These are phyloP conservation scores for Cactoblastis cactorum DNA, from an alignment of 2,888 invertebrate genomes.

Conservation along the genomic window DNA sequence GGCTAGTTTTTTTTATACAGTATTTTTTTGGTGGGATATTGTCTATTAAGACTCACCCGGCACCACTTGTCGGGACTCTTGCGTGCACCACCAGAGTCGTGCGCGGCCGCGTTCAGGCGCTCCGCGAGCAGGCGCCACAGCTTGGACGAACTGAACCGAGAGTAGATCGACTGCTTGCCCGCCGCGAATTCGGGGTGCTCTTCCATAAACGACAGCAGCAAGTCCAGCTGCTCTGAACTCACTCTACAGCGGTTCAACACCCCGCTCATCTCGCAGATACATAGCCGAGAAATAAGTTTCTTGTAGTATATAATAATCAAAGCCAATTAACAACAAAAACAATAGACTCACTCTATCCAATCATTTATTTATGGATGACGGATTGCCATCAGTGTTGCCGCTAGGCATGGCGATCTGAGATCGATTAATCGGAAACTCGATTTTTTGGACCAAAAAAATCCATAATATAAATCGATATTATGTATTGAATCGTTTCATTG, in stretches of 20 bases:
- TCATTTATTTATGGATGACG: no score
- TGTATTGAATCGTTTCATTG: no score
- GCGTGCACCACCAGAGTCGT: constrained; percentile 57
- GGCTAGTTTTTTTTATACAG: no score
- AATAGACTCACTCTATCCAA: no score
- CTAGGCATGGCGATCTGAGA: no score
- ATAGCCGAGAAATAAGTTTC: constrained; percentile 12
- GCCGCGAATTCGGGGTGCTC: constrained; percentile 71
- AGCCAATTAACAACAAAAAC: no score
- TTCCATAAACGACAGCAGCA: constrained; percentile 70
- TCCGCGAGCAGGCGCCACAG: constrained; percentile 67
- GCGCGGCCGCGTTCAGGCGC: constrained; percentile 67
- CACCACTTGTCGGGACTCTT: constrained; percentile 74
- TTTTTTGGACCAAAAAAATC: no score
- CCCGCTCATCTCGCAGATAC: constrained; percentile 49
- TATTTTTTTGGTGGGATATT: no score
- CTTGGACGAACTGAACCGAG: constrained; percentile 68
- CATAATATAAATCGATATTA: no score
- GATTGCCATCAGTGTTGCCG: no score
- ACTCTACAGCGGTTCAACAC: constrained; percentile 64
- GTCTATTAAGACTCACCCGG: constrained; percentile 41
- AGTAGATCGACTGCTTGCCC: constrained; percentile 66
- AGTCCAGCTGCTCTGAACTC: constrained; percentile 64
- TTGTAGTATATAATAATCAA: not conserved
- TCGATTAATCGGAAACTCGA: no score